A percentile compares a stretch with the other conserved stretches of the same genome.
phyloP scores from a whole-genome alignment of 1,140 invertebrate species.

The Psilanteris sp. region DNA sequence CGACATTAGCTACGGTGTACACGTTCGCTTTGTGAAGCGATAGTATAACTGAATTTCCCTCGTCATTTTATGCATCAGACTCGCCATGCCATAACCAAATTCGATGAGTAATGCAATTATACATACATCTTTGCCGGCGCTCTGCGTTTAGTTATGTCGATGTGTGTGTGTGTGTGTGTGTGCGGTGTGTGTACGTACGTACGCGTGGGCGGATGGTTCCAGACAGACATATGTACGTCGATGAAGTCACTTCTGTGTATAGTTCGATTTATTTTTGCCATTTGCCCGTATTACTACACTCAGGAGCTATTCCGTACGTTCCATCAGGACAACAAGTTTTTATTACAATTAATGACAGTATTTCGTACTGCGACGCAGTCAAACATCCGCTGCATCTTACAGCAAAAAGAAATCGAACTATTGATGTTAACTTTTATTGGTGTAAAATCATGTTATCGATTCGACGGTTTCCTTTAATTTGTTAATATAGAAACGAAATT shows the following conservation, averaged over 20 bases:
- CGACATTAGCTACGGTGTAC: constrained; percentile 65
- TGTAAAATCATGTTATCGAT: too few relatives aligned
- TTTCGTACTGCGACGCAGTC: too few relatives aligned
- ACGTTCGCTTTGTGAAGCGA: constrained; percentile 74
- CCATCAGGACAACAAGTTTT: too few relatives aligned
- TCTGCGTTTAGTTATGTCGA: constrained; percentile 58
- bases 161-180: constrained; percentile 37
- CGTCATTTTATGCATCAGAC: constrained; percentile 77
- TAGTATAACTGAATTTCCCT: constrained; percentile 74
- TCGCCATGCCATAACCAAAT: constrained; percentile 76
- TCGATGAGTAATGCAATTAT: constrained; percentile 76
- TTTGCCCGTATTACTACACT: background rate
- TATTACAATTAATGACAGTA: too few relatives aligned
- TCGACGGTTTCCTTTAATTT: too few relatives aligned
- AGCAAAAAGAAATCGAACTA: too few relatives aligned
- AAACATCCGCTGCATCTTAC: too few relatives aligned
- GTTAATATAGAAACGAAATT: too few relatives aligned
- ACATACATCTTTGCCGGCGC: constrained; percentile 73
- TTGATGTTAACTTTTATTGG: too few relatives aligned
- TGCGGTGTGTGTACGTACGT: constrained; percentile 21
- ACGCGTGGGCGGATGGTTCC: constrained; percentile 26
- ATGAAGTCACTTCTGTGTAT: constrained; percentile 27
- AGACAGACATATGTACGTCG: constrained; percentile 25
- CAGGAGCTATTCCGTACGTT: too few relatives aligned
- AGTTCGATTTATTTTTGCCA: constrained; percentile 22